Base-by-base conservation (phyloP, 2,113 vertebrate genomes). In the Hyla sarda region DNA sequence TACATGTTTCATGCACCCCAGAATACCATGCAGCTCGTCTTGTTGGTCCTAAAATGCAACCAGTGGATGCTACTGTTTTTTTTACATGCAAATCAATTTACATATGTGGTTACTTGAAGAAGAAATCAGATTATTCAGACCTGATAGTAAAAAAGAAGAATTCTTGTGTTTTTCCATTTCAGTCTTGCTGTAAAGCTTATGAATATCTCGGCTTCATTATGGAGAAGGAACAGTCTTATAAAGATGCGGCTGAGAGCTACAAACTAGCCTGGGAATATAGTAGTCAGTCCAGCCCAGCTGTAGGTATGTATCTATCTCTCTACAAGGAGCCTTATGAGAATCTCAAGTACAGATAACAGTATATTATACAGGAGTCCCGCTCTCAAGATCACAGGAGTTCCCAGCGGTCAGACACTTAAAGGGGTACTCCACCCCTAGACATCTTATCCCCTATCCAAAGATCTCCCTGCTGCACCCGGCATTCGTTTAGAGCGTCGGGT, bases 111-210 rank as follows among this genome's bases (percentile, higher is more conserved):
- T 58, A 58, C 2, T n/a, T 62, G 28, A 62, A n/a, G 56, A 25
- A 25, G 23, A n/a, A 62, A 4, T 25, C 14, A 30, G 12, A 65
- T 69, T 3, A 7, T 21, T 28, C 28, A 19, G 30, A 1, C 30
- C 28, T 34, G 16, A 32, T 30, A 58, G 21, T 56, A 56, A 21
- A 62, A 2, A 69, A 34, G 14, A 19, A 41, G 3, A 16, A 21
- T 71, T 41, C 21, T 71, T 23, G 23, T 71, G 2, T 19, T n/a
- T 58, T 65, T 58, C n/a, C 52, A 54, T 77, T 79, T 34, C 84
- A 96, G 95, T 95, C 94, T 23, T 95, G 95, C 82, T 90, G 88
- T 85, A 95, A 92, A 89, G 95, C 95, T 62, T 95, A 94, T 1
- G 95, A 96, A 88, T 95, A 93, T 84, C 84, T 92, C 83, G 95